Percentiles rank a stretch among this genome's conserved stretches.
phyloP scores from a whole-genome alignment of 2,113 vertebrate species.

The Crotalus horridus region DNA sequence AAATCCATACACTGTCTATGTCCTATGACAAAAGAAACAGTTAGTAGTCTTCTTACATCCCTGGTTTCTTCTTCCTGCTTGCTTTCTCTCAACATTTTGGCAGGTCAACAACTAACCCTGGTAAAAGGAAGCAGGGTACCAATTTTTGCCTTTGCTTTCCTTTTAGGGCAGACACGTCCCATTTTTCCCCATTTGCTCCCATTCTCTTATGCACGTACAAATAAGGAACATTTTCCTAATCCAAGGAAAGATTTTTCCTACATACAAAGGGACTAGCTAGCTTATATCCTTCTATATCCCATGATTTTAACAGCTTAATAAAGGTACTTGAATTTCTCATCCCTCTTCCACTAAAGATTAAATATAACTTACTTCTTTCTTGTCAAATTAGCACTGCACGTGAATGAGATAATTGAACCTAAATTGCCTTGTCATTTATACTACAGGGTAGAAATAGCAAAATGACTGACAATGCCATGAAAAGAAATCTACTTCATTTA shows the following conservation, averaged over 20 bases:
- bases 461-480: slow-evolving; percentile 53
- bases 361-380: slow-evolving; percentile 54
- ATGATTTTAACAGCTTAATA: background rate
- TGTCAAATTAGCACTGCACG: slow-evolving; percentile 52
- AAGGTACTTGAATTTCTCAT: background rate
- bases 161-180: background rate
- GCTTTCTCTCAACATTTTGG: background rate
- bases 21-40: background rate
- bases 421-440: slow-evolving; percentile 51
- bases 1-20: background rate
- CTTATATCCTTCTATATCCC: background rate
- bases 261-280: background rate
- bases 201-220: background rate
- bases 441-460: slow-evolving; percentile 49
- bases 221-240: background rate
- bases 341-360: slow-evolving; percentile 33
- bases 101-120: background rate
- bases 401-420: slow-evolving; percentile 54
- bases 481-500: background rate
- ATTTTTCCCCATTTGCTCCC: background rate
- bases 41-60: background rate
- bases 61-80: background rate
- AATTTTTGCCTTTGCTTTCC: background rate
- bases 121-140: background rate
- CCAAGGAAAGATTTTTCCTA: background rate